Base-by-base conservation (phyloP, 2,113 vertebrate genomes). In the Glareola pratincola region DNA sequence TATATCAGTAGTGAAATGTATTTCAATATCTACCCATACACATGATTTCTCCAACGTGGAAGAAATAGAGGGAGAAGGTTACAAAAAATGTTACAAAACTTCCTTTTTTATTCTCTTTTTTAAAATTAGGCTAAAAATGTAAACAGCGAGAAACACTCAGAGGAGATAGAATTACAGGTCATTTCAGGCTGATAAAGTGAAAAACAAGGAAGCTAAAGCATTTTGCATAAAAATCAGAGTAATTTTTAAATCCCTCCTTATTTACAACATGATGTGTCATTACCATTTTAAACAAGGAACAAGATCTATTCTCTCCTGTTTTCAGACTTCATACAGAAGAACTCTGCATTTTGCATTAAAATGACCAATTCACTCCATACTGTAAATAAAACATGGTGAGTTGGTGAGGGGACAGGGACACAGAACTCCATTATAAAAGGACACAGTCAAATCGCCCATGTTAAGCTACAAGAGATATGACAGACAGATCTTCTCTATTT, bases 71-170 rank as follows among this genome's bases (percentile, higher is more conserved):
- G 37, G 62, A 95, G 51, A 76, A 22, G 51, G 15, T 22, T 67
- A 84, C 9, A 62, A 69, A 76, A 51, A 85, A 54, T 1, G 17
- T 71, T 41, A 72, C 8, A 92, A 92, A 68, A 91, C 7, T 54
- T 83, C 7, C 15, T 12, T 54, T 48, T 79, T 94, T 69, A 41
- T 88, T 82, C 48, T 81, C 37, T 27, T 10, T 50, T 92, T 96
- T 88, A 63, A 82, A 95, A 81, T 74, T 90, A 92, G 78, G 67
- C 60, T 74, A 90, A 86, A 41, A 89, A 78, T 17, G 12, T 63
- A 94, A 85, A 26, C 51, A 63, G n/a, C 39, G 29, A 76, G 75
- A 96, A 94, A 79, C 17, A 29, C 53, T 9, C 32, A 47, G 12
- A 85, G 51, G 45, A 88, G 45, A 74, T 10, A 89, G 68, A 89